Evolutionary conservation across 2,113 vertebrate species (phyloP).

Genomic region (Coturnix japonica): DNA sequence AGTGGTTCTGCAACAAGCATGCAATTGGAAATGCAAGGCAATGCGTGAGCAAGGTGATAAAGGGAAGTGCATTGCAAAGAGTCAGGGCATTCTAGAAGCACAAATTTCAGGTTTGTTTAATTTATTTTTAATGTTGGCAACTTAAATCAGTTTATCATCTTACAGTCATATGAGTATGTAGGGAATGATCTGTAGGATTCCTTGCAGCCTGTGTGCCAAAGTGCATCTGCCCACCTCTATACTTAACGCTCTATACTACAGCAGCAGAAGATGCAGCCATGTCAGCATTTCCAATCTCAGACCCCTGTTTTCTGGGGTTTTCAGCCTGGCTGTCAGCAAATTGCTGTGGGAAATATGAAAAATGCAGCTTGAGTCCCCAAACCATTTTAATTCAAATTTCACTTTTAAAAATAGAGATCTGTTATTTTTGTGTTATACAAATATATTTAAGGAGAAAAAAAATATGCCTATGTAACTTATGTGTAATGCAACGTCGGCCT

Average conservation of each 20-base stretch:
- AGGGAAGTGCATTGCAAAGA: background rate
- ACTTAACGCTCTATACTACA: background rate
- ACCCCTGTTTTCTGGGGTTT: conserved; percentile 7
- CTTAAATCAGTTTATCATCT: background rate
- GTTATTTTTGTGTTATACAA: conserved; percentile 11
- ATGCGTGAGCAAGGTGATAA: background rate
- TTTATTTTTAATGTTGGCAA: background rate
- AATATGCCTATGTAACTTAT: conserved; percentile 3
- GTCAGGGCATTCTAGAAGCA: conserved; percentile 32
- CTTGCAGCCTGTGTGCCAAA: background rate
- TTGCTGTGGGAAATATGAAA: background rate
- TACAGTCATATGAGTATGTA: background rate
- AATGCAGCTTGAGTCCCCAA: background rate
- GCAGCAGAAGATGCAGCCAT: background rate
- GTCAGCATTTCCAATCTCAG: background rate
- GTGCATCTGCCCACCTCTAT: background rate
- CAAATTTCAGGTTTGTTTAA: background rate
- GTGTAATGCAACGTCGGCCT: background rate
- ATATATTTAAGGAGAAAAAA: conserved; percentile 34
- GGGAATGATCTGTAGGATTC: background rate
- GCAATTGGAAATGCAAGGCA: background rate
- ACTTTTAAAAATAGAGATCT: background rate
- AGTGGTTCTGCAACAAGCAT: background rate
- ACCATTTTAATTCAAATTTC: background rate
- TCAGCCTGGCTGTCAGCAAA: background rate